Evolutionary conservation across 2,888 invertebrate species (phyloP), one percentile per base, ranked within the genome.

Genomic region (Andrena flavipes): DNA sequence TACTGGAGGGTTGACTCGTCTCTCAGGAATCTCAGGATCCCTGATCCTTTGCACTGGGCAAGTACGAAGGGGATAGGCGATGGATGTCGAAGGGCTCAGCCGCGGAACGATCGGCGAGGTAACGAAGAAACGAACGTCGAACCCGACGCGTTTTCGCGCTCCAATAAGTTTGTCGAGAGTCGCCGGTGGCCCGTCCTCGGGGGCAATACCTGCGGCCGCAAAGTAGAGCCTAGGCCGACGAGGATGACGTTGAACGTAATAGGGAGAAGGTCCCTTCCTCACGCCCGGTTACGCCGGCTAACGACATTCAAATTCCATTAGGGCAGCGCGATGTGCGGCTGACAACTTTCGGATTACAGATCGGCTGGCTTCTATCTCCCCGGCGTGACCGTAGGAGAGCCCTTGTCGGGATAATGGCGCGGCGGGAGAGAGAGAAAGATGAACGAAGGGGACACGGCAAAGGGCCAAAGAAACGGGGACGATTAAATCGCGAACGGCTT

Each of bases 241-340:
- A 51, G 59, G 6, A 6, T 23, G 65, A 48, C 42, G 56, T 30
- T 54, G 62, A 59, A 68, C 54, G 84, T 91, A 91, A 92, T 91
- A 87, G 91, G 91, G 90, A 92, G 92, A 91, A 92, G 89, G 79
- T 87, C 85, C 88, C 88, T 86, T 82, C 85, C 88, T 92, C 87
- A 92, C 92, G 92, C 91, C 91, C 90, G 90, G 93, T 92, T 92
- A 92, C 92, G 90, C 74, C 90, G 87, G 84, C 89, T 92, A 92
- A 92, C 92, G 92, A 92, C 92, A 91, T 92, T 92, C 89, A 91
- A 92, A 92, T 92, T 92, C 92, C 89, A 92, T 92, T 92, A 92
- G 89, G 88, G 84, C 86, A 84, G 77, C 80, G 80, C 89, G 87
- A 88, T 82, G 88, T 85, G 90, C 90, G 90, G 87, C 84, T 84